Conservation (phyloP, 2,888 invertebrate genomes). For the Dryococelus australis region DNA sequence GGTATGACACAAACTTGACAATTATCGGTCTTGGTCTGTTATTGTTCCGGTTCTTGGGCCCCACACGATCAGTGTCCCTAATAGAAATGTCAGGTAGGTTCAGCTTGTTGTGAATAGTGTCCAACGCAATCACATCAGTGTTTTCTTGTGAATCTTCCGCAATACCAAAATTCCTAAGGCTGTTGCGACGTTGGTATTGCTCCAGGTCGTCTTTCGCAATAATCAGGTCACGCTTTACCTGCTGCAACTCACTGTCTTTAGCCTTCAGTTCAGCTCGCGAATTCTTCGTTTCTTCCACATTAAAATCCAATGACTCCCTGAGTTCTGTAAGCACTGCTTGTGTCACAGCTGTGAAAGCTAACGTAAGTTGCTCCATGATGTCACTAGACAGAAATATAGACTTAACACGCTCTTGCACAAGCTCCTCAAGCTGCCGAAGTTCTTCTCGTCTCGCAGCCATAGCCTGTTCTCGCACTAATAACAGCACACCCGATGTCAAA, state of each 20-base stretch:
- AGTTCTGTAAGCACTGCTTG: too few species aligned
- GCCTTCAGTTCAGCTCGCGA: too few species aligned
- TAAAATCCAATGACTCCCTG: too few species aligned
- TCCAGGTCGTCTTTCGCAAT: slow-evolving; percentile 6
- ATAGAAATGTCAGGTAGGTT: background rate
- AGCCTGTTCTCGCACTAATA: too few species aligned
- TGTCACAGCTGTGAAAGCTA: background rate
- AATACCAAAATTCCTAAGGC: background rate
- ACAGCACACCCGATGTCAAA: too few species aligned
- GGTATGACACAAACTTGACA: background rate
- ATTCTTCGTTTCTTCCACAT: background rate
- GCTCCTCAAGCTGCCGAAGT: background rate
- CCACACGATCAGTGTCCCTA: background rate
- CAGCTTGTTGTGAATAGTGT: background rate
- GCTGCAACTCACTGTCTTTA: background rate
- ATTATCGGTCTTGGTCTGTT: background rate
- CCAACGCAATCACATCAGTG: background rate
- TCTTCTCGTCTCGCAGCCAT: too few species aligned
- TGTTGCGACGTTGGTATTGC: background rate
- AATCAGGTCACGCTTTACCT: background rate
- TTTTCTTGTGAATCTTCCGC: background rate
- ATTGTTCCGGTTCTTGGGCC: background rate
- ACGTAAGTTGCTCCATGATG: slow-evolving; percentile 2
- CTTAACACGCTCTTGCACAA: slow-evolving; percentile 13
- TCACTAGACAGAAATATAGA: background rate